These are phyloP conservation scores for Leptura quadrifasciata DNA, from an alignment of 2,888 invertebrate species.

Conservation along the genomic window DNA sequence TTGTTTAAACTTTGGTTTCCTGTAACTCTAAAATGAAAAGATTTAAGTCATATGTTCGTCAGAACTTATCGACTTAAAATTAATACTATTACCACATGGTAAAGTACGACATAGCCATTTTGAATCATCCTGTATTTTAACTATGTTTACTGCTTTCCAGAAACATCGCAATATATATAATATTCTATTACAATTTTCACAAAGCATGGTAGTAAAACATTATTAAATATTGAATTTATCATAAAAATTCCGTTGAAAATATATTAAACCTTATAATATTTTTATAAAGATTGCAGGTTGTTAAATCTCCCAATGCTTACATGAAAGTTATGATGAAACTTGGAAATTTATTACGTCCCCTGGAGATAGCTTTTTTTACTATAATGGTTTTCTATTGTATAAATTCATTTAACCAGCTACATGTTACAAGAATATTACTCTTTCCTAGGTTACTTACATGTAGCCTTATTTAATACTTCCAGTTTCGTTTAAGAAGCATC, in stretches of 20 bases:
- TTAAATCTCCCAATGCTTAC: slow-evolving; percentile 24
- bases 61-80: too few species aligned
- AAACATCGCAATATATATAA: too few species aligned
- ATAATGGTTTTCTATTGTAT: slow-evolving; percentile 9
- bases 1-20: too few species aligned
- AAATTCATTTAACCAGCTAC: slow-evolving; percentile 9
- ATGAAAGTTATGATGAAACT: slow-evolving; percentile 35
- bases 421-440: slow-evolving; percentile 14
- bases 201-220: too few species aligned
- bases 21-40: too few species aligned
- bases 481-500: neutral
- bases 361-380: slow-evolving; percentile 31
- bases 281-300: slow-evolving; percentile 10
- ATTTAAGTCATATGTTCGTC: too few species aligned
- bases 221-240: too few species aligned
- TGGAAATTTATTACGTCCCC: slow-evolving; percentile 30
- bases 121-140: too few species aligned
- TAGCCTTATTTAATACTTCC: neutral
- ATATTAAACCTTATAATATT: neutral
- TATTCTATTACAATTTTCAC: too few species aligned
- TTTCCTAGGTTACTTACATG: neutral
- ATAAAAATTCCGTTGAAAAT: neutral
- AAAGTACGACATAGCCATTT: too few species aligned
- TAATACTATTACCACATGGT: too few species aligned
- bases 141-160: too few species aligned